Evolutionary conservation across 2,113 vertebrate genomes (phyloP), one percentile per base, ranked within the genome.

Genomic region (Perca schrenkii): DNA sequence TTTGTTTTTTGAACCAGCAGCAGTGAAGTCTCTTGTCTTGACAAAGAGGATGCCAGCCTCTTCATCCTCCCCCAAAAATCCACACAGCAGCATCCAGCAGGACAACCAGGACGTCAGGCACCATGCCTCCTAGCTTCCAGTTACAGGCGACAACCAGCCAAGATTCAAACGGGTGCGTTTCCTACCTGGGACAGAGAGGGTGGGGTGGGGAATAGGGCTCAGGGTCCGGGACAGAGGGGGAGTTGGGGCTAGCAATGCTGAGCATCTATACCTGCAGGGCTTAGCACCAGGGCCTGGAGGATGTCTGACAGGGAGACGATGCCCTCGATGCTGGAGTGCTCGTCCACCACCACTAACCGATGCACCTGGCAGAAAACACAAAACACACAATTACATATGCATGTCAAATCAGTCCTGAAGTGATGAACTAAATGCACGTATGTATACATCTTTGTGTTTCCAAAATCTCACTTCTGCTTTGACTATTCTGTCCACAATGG

Each of bases 221-320:
- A 78, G 83, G 78, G 86, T 92, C 91, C 87, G 31, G 90, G 75
- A 74, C 84, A 82, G 36, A 13, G 68, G 80, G 85, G 88, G 70
- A 71, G 84, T 61, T 83, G 85, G 68, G 63, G 77, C 87, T 93
- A 93, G 73, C 91, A 86, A 89, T 91, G 88, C 88, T 94, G 94
- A 78, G 94, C 86, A 40, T 92, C 86, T 87, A 62, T 98, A 99
- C 98, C 98, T 99, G 97, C 96, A 34, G 98, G 98, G 22, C 97
- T 97, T 93, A 99, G 97, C 86, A 99, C 97, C 94, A 99, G 94
- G 22, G 98, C 97, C 80, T 99, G 98, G 79, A 99, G 97, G 81
- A 99, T 99, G 94, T 99, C 98, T 0, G 98, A 99, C 64, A 99
- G 96, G 31, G 98, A 99, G 89, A 99, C 96, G 75, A 99, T 98